Conservation (phyloP, 2,888 invertebrate genomes). For the Eugnorisma glareosa region DNA sequence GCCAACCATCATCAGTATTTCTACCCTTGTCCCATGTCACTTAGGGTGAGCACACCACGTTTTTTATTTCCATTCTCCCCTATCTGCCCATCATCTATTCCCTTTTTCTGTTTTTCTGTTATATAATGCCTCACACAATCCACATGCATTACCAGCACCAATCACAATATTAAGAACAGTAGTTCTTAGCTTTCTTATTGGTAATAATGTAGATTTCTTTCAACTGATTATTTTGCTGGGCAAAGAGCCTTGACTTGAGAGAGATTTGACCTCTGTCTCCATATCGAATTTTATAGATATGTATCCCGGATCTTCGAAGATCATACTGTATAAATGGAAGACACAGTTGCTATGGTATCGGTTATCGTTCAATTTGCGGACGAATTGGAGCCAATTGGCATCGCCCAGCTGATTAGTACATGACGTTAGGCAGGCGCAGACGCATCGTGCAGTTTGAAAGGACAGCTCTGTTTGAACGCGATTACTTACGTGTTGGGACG, state of each 20-base stretch:
- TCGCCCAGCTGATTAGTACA: conserved; percentile 53
- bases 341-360: conserved; percentile 49
- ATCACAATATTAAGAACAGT: too few species aligned
- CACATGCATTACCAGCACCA: too few species aligned
- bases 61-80: too few species aligned
- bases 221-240: background rate
- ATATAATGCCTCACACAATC: too few species aligned
- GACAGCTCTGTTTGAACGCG: conserved; percentile 26
- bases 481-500: conserved; percentile 33
- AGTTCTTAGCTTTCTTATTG: too few species aligned
- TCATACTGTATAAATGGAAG: background rate
- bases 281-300: background rate
- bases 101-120: too few species aligned
- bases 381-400: conserved; percentile 68
- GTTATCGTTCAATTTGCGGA: conserved; percentile 64
- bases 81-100: too few species aligned
- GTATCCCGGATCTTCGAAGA: background rate
- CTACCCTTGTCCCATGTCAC: background rate
- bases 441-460: conserved; percentile 49
- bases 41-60: too few species aligned
- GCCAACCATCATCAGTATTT: too few species aligned
- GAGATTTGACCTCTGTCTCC: too few species aligned
- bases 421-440: conserved; percentile 47
- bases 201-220: background rate
- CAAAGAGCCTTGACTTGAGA: background rate